A percentile compares a stretch with the other conserved stretches of the same genome.
Evolutionary conservation across 2,888 invertebrate genomes (phyloP).

Genomic region (Corbicula japonica): DNA sequence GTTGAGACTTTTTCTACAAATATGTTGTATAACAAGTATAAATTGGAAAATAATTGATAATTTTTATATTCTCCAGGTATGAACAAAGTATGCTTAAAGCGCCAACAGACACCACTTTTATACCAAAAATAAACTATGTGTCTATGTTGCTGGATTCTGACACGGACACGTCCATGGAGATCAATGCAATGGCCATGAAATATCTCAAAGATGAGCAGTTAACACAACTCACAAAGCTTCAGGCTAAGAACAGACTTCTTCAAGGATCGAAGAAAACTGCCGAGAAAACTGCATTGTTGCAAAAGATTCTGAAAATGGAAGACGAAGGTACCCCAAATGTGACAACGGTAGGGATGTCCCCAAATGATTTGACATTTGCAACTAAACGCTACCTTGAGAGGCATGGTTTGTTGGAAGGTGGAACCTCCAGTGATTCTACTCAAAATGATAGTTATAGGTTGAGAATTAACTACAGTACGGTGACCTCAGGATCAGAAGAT

Average conservation of each 20-base stretch:
- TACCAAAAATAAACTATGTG: slow-evolving; percentile 84
- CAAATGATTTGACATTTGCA: slow-evolving; percentile 84
- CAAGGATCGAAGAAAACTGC: slow-evolving; percentile 60
- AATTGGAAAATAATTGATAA: no score
- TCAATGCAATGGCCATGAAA: slow-evolving; percentile 86
- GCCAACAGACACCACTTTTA: slow-evolving; percentile 76
- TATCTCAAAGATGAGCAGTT: slow-evolving; percentile 86
- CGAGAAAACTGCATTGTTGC: slow-evolving; percentile 66
- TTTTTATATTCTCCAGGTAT: no score
- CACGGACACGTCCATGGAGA: slow-evolving; percentile 83
- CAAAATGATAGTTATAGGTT: slow-evolving; percentile 70
- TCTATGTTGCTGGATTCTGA: slow-evolving; percentile 84
- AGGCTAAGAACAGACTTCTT: slow-evolving; percentile 64
- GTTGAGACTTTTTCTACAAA: no score
- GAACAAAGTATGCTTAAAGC: slow-evolving; percentile 56
- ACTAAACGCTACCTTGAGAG: slow-evolving; percentile 84
- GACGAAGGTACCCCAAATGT: slow-evolving; percentile 74
- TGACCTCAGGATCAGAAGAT: slow-evolving; percentile 61
- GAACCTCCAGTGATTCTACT: slow-evolving; percentile 45
- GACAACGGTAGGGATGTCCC: slow-evolving; percentile 76
- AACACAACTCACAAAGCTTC: slow-evolving; percentile 81
- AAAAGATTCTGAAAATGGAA: slow-evolving; percentile 65
- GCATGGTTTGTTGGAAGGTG: slow-evolving; percentile 81
- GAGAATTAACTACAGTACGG: slow-evolving; percentile 75
- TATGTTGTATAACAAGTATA: no score